phyloP scores from a whole-genome alignment of 2,113 vertebrate species.

The Callocephalon fimbriatum region DNA sequence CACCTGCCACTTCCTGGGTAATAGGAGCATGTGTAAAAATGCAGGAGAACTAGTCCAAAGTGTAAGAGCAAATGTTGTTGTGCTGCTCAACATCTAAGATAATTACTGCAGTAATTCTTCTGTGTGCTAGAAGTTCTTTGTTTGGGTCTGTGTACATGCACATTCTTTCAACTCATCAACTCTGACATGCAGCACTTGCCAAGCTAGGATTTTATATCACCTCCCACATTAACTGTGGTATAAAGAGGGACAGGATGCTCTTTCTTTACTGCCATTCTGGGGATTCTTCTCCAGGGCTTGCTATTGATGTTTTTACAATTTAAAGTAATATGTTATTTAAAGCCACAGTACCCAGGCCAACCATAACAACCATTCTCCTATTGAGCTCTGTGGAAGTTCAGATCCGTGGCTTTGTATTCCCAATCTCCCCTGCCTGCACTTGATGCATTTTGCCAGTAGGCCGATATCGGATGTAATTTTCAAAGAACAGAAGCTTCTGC shows the following conservation, averaged over 20 bases:
- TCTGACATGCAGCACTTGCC: background rate
- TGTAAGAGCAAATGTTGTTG: background rate
- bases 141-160: background rate
- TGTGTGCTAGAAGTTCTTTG: background rate
- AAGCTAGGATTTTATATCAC: background rate
- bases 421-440: background rate
- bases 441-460: background rate
- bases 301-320: slow-evolving; percentile 27
- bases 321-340: slow-evolving; percentile 42
- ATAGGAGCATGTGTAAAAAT: background rate
- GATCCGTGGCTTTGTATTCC: background rate
- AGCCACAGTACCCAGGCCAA: slow-evolving; percentile 15
- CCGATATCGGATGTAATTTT: background rate
- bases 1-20: slow-evolving; percentile 22
- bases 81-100: background rate
- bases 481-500: slow-evolving; percentile 12
- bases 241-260: slow-evolving; percentile 32
- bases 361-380: background rate
- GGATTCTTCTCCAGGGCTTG: background rate
- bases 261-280: slow-evolving; percentile 25
- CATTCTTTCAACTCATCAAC: slow-evolving; percentile 12
- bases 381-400: slow-evolving; percentile 12
- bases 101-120: background rate
- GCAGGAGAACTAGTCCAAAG: background rate
- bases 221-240: background rate